Evolutionary conservation across 53 echinoderm and acorn worm species (phyloP), one percentile per base, ranked within the genome.

Genomic region (Pentamera pediparva): DNA sequence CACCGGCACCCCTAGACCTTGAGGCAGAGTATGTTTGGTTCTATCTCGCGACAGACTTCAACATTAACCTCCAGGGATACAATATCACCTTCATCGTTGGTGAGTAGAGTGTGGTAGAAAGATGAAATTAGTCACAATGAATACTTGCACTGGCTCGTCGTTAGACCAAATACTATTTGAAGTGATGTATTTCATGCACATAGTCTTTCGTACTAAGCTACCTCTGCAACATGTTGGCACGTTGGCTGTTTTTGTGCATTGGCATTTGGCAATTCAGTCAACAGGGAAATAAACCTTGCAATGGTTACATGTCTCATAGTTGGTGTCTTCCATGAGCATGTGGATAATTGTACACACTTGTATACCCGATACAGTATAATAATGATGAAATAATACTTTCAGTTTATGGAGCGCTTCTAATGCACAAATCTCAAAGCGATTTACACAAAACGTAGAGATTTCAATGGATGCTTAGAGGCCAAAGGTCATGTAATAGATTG

Each of bases 31-130:
- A 51, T 35, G 55, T 72, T 2, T 72, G 73, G 73, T 72, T 72
- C 27, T 49, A 72, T 36, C 36, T 72, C 19, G 2, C 18, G 11
- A 72, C 73, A 35, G 73, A 72, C 34, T 72, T 72, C n/a, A 72
- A 53, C 35, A 72, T 72, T 36, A 72, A 72, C 22, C 36, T 72
- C 21, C 21, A 72, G 21, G 73, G 73, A 32, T 72, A 72, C 38
- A 72, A 72, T 32, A 72, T 72, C 12, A 53, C 73, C 17, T 72
- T 72, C 54, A 21, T 72, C 24, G 73, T 72, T 11, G 73, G 73
- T 72, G 15, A 37, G 39, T 17, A 4, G 17, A 53, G n/a, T 26
- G 12, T 45, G 47, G 12, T 15, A 45, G 12, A 12, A 45, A 15
- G 47, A 45, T 45, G 47, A n/a, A 0, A 45, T 45, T 12, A 15